Percentiles rank a stretch among this genome's conserved stretches.
phyloP scores from a whole-genome alignment of 2,888 invertebrate species.

The Hemicrepidius hirtus region DNA sequence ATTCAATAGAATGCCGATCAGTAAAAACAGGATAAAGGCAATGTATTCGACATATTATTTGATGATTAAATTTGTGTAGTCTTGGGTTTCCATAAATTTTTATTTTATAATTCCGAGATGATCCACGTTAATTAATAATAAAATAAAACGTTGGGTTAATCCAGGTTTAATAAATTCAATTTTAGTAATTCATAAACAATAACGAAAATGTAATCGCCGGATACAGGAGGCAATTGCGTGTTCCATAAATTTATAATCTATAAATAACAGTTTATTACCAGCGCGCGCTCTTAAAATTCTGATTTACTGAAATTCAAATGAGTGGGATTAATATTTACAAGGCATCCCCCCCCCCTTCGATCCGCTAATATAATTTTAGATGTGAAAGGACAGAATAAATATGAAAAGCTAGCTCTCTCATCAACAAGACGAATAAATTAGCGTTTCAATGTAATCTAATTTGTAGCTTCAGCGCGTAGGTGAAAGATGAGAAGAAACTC shows the following conservation, averaged over 20 bases:
- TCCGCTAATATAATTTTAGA: constrained; percentile 23
- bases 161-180: constrained; percentile 11
- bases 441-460: constrained; percentile 44
- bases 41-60: constrained; percentile 15
- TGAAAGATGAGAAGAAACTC: neutral
- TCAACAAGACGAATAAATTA: constrained; percentile 40
- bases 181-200: neutral
- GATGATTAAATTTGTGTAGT: neutral
- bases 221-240: constrained; percentile 32
- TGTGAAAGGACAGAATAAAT: constrained; percentile 24
- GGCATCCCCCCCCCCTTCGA: neutral
- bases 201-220: constrained; percentile 4
- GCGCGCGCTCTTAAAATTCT: constrained; percentile 20
- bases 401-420: constrained; percentile 29
- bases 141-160: neutral
- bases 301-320: constrained; percentile 21
- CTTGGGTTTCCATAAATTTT: neutral
- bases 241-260: constrained; percentile 32
- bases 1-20: neutral
- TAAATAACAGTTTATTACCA: constrained; percentile 24
- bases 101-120: neutral
- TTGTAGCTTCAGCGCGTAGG: constrained; percentile 34
- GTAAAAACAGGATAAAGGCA: neutral
- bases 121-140: neutral
- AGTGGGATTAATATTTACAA: constrained; percentile 37